Conservation (phyloP, 2,797 vertebrate genomes). For the Anas capensis region DNA sequence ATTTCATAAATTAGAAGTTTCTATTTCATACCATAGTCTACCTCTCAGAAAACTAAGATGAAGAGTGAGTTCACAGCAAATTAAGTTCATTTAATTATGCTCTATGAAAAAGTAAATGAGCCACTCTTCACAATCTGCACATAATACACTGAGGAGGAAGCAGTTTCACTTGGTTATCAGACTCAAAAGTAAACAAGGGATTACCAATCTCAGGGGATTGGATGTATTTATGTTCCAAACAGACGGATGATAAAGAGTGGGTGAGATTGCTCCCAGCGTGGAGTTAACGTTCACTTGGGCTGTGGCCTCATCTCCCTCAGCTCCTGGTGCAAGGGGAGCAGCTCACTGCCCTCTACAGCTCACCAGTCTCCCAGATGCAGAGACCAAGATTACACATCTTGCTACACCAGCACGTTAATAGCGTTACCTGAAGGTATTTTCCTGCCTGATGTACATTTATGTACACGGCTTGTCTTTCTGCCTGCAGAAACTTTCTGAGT, state of each 20-base stretch:
- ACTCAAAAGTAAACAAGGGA: slow-evolving; percentile 31
- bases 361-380: neutral
- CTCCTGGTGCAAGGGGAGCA: neutral
- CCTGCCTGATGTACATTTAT: neutral
- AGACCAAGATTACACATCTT: neutral
- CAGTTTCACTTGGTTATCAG: slow-evolving; percentile 14
- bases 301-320: neutral
- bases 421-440: neutral
- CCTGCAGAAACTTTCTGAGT: neutral
- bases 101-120: slow-evolving; percentile 9
- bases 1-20: neutral
- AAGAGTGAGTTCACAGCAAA: neutral
- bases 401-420: neutral
- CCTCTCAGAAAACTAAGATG: neutral
- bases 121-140: neutral
- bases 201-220: neutral
- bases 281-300: neutral
- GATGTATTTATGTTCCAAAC: neutral
- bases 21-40: neutral
- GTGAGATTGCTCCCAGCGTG: neutral
- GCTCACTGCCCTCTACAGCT: neutral
- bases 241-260: slow-evolving; percentile 30
- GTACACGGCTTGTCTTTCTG: neutral
- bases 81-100: neutral
- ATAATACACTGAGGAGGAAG: neutral